Evolutionary conservation across 2,113 vertebrate species (phyloP), one percentile per base, ranked within the genome.

Genomic region (Poeciliopsis prolifica): DNA sequence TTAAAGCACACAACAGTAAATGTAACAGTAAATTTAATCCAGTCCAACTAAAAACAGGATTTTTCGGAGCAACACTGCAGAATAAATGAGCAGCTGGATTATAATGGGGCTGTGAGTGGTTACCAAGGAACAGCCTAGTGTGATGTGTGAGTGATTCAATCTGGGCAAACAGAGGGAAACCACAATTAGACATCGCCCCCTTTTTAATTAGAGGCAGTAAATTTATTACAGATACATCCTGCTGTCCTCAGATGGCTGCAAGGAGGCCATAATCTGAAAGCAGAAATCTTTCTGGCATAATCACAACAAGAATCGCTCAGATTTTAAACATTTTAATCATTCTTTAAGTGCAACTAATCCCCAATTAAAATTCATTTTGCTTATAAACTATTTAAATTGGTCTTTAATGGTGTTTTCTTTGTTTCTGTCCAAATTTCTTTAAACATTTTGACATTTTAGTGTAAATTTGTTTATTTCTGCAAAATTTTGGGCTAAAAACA

Each of bases 161-260:
- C 9, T 3, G 29, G 6, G 54, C 54, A 68, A 79, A 63, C n/a
- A 19, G 13, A 51, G n/a, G 13, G 40, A 19, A 19, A 48, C 30
- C 13, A n/a, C 4, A 37, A 40, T 62, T 30, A 37, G n/a, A 29
- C 8, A 44, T 2, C 22, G 35, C 29, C 26, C 33, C 7, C 29
- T 29, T 66, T 35, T 44, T n/a, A 77, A 66, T 65, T 64, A 74
- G 13, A 74, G 30, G 9, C 17, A 14, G 33, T 3, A 29, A 40
- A 66, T 60, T 10, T 30, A n/a, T 30, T 37, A 28, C n/a, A 37
- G 28, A 65, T 65, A 15, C 11, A 0, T 19, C 44, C 14, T 4
- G 6, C 8, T 65, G 51, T 19, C 40, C 17, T 66, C 5, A n/a
- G 15, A 66, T 58, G 61, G 51, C 61, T 63, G 28, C 26, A 72